Base-by-base conservation (phyloP, 2,888 invertebrate genomes). In the Eugnorisma glareosa region DNA sequence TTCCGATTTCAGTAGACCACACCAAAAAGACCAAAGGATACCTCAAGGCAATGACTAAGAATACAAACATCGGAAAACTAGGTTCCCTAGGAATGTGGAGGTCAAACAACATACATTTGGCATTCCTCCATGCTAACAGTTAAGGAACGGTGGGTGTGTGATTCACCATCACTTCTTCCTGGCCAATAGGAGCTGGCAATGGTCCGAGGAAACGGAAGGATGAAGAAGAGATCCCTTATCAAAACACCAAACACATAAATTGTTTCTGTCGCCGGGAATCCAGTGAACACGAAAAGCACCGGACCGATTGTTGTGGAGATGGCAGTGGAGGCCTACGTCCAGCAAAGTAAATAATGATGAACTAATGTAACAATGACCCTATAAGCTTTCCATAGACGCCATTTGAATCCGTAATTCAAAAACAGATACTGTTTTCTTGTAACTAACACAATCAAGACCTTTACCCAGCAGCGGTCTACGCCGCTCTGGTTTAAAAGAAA, bases 151-250 rank as follows among this genome's bases (percentile, higher is more conserved):
- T 45, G 31, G 59, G n/a, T 37, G 18, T 43, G 31, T 51, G 66
- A 69, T 31, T 66, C 68, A 76, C 15, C 2, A 37, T 51, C 1
- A 43, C 15, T 51, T n/a, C 24, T 51, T 74, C 78, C 81, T 67
- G n/a, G 24, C 13, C 40, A 48, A 75, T 5, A 57, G 18, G 4
- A 40, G 11, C 67, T 79, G 75, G 75, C 79, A 75, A 15, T 54
- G 7, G 4, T 8, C 54, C 21, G 75, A 79, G 75, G 75, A 74
- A 79, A 63, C 75, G 67, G 75, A 74, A 67, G 37, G n/a, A 18
- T 54, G 21, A 1, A 63, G 21, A 45, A 24, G 24, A 35, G 10
- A 43, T 1, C 31, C n/a, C 35, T 10, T 11, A 37, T 63, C 1
- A 51, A 48, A 37, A 48, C 28, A 3, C n/a, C 6, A 40, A 31